Base-by-base conservation (phyloP, 2,113 vertebrate genomes). In the Brachyhypopomus gauderio region DNA sequence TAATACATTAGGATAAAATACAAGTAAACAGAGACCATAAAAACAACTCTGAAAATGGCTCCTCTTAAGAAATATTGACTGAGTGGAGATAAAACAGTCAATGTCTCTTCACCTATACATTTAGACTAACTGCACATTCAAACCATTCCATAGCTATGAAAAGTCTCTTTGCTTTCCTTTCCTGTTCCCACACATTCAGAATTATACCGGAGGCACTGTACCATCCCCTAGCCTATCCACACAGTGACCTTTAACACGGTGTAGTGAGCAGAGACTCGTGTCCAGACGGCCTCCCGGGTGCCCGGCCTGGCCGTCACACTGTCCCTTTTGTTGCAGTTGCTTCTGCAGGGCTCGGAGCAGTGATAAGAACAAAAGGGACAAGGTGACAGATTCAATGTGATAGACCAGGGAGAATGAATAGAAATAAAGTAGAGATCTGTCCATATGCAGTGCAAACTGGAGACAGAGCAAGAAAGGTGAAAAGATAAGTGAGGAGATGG, bases 401-500 rank as follows among this genome's bases (percentile, higher is more conserved):
- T 27, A 23, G 41, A 45, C 69, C 41, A 52, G 19, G 14, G 62
- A 67, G 62, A 67, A 55, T 36, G 14, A 55, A 25, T 55, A 1
- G 17, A 30, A 55, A 34, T 36, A 23, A 16, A n/a, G 16, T 69
- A 8, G n/a, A 70, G 30, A 58, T 56, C 16, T 36, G 36, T 17
- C 64, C 27, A 20, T 30, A 36, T 36, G 19, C 34, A 70, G 66
- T 41, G 34, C 38, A 9, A 70, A 41, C 41, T 70, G n/a, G 34
- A 41, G 66, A 70, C 64, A n/a, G 23, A 63, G 63, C 38, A 62
- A 62, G 17, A 30, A 77, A 30, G 30, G 30, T 30, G 30, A 30
- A 67, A 70, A 45, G 14, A 7, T 22, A 48, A 72, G 72, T 52
- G 78, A 60, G 56, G 69, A 72, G 78, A 72, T 23, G 63, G 4